Percentiles rank a stretch among this genome's conserved stretches.
Evolutionary conservation across 1,140 invertebrate species (phyloP).

Genomic region (Caenorhabditis tropicalis): DNA sequence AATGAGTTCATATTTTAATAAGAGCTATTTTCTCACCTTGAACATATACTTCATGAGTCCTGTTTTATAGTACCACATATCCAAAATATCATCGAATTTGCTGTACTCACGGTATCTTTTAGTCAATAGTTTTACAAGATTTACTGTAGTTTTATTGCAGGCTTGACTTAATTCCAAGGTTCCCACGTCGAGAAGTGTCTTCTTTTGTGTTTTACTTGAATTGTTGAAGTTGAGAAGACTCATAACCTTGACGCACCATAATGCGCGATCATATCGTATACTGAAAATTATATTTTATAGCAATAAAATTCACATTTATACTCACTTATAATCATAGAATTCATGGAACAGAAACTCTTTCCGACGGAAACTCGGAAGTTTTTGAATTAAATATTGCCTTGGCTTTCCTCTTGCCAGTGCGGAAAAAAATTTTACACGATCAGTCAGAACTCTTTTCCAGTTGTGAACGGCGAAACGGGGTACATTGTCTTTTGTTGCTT

Average conservation of each 20-base stretch:
- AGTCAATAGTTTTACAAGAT: not conserved
- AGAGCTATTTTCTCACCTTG: not conserved
- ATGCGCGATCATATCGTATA: not conserved
- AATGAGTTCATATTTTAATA: not conserved
- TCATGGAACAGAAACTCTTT: not conserved
- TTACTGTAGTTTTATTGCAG: not conserved
- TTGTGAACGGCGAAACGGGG: not conserved
- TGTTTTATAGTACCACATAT: not conserved
- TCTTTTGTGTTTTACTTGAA: constrained; percentile 18
- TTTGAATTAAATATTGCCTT: not conserved
- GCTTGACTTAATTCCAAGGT: constrained; percentile 2
- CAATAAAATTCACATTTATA: no score
- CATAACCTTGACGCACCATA: not conserved
- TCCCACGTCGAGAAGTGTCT: not conserved
- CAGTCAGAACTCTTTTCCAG: not conserved
- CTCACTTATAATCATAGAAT: constrained; percentile 39
- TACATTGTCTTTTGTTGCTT: not conserved
- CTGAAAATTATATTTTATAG: not conserved
- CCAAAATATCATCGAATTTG: not conserved
- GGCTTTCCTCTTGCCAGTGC: constrained; percentile 32
- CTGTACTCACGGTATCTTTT: not conserved
- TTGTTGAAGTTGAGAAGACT: not conserved
- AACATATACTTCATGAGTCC: not conserved
- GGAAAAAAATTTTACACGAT: constrained; percentile 26
- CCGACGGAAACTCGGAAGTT: not conserved